These are phyloP conservation scores for Lamprologus callipterus DNA, from an alignment of 2,113 vertebrate genomes.

Conservation along the genomic window DNA sequence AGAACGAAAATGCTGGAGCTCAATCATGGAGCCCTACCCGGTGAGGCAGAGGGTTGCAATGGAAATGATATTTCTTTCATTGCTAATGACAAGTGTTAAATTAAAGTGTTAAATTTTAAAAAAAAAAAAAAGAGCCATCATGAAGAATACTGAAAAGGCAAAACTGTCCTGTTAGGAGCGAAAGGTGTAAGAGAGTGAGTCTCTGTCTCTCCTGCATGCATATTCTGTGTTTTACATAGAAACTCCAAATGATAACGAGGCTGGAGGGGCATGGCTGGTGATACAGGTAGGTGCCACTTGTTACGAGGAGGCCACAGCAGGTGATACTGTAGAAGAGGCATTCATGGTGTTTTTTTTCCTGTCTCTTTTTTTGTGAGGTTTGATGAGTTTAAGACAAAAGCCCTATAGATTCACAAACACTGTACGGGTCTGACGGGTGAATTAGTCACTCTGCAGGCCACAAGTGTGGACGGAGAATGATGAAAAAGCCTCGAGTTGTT, in stretches of 20 bases:
- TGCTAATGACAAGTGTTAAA: neutral
- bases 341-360: slow-evolving; percentile 51
- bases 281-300: slow-evolving; percentile 26
- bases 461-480: neutral
- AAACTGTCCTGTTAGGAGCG: neutral
- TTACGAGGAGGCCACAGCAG: slow-evolving; percentile 58
- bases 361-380: slow-evolving; percentile 45
- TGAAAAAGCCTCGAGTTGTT: neutral
- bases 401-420: slow-evolving; percentile 39
- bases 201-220: neutral
- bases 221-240: neutral
- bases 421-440: neutral
- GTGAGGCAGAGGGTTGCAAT: slow-evolving; percentile 37
- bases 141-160: slow-evolving; percentile 14
- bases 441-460: neutral
- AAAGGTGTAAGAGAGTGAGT: neutral
- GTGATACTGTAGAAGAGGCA: slow-evolving; percentile 60
- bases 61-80: neutral
- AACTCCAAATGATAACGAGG: neutral
- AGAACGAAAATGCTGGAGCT: slow-evolving; percentile 44
- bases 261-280: slow-evolving; percentile 34
- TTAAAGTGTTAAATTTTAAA: neutral
- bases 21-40: neutral
- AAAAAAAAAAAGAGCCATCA: neutral
- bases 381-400: slow-evolving; percentile 44